Conservation (phyloP, 2,113 vertebrate genomes). For the Rhinolophus ferrumequinum region DNA sequence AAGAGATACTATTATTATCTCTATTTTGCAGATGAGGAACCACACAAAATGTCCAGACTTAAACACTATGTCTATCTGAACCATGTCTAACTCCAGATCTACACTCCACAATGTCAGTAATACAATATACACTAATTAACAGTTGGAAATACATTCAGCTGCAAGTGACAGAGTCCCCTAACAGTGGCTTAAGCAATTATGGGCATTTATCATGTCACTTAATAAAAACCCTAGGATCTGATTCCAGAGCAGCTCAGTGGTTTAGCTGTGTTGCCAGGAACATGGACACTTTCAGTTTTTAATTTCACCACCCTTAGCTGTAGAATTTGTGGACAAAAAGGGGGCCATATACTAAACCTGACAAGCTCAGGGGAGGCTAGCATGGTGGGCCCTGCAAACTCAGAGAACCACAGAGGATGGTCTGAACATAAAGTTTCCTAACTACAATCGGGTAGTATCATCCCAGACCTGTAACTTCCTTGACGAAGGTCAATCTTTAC, state of each 20-base stretch:
- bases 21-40: slow-evolving; percentile 53
- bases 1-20: slow-evolving; percentile 29
- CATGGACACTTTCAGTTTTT: not conserved
- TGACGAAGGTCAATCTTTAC: no score
- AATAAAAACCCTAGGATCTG: not conserved
- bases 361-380: no score
- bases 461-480: no score
- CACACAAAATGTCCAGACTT: not conserved
- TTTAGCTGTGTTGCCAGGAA: not conserved
- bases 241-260: not conserved
- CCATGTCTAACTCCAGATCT: not conserved
- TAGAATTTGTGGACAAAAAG: not conserved
- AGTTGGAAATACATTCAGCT: not conserved
- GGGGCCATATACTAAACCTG: no score
- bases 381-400: no score
- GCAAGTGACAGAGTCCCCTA: not conserved
- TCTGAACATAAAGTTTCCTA: no score
- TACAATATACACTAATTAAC: not conserved
- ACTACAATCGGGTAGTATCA: no score
- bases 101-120: not conserved
- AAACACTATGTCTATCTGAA: not conserved
- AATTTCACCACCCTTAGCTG: not conserved
- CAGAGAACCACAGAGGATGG: no score
- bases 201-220: not conserved
- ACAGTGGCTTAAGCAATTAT: not conserved